Evolutionary conservation across 2,797 vertebrate genomes (phyloP), one percentile per base, ranked within the genome.

Genomic region (Rhinophrynus dorsalis): DNA sequence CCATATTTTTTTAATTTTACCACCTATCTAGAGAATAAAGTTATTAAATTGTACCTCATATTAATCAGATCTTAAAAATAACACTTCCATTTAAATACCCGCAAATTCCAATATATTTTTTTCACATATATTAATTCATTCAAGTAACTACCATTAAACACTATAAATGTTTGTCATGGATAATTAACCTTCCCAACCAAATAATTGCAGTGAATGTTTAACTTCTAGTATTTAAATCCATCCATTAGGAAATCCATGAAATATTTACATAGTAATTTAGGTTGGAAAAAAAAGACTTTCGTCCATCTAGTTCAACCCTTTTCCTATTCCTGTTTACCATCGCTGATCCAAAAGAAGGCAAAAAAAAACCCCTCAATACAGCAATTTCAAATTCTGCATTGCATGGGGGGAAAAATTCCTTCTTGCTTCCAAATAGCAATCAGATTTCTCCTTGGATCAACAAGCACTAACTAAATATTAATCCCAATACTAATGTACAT

Each of bases 31-130:
- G 15, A 66, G 51, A 66, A 72, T 59, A 72, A 65, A 44, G 62
- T 51, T 73, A 66, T 73, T 42, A 45, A 27, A 52, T 42, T 66
- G 55, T 44, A 52, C 45, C 59, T 66, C 26, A 52, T 73, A 73
- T 73, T 66, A 73, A 66, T 73, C 65, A 42, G 60, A 30, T 33
- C 52, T 73, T 73, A 58, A 72, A 58, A 65, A 57, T 64, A 65
- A 63, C 52, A 58, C 47, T 65, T 56, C 26, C 51, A 42, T 58
- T 72, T 57, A 72, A 72, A 72, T 65, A 58, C 33, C 62, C 38
- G 52, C 45, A 51, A 42, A 66, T 44, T 58, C 44, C 52, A 51
- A 57, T 56, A 58, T 58, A 38, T 29, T 45, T 44, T 56, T 45
- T 26, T 57, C 56, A 55, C 23, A 38, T 57, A 48, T 26, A 62